phyloP scores from a whole-genome alignment of 2,113 vertebrate genomes.

The Tiliqua scincoides region DNA sequence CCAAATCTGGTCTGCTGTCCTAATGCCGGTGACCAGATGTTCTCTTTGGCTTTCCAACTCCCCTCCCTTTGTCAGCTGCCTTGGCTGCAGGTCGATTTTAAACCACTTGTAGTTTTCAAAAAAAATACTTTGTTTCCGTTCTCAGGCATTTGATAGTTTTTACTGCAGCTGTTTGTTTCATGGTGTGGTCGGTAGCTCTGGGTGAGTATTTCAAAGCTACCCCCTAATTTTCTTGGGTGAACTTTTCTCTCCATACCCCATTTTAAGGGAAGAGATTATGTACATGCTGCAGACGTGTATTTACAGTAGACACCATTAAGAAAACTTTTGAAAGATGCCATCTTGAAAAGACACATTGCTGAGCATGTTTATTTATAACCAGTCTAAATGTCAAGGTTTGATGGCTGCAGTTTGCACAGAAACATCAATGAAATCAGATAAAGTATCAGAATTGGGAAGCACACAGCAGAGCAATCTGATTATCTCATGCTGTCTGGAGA shows the following conservation, averaged over 20 bases:
- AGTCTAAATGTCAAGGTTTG: neutral
- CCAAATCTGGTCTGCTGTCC: slow-evolving; percentile 14
- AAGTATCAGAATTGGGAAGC: neutral
- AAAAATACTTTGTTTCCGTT: slow-evolving; percentile 53
- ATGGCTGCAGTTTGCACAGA: neutral
- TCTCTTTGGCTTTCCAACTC: slow-evolving; percentile 20
- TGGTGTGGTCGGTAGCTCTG: neutral
- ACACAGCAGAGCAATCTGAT: neutral
- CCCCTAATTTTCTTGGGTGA: neutral
- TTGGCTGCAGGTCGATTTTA: neutral
- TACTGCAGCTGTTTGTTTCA: slow-evolving; percentile 50
- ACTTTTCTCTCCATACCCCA: fast-evolving
- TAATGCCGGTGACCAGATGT: neutral
- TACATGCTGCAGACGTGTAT: neutral
- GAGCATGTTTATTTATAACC: slow-evolving; percentile 7
- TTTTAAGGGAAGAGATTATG: neutral
- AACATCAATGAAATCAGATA: neutral
- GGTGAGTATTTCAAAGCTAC: neutral
- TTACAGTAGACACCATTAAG: slow-evolving; percentile 12
- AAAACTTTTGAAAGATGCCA: neutral
- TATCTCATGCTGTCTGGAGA: neutral
- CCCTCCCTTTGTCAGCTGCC: slow-evolving; percentile 40
- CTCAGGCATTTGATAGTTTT: slow-evolving; percentile 55
- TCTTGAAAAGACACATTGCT: slow-evolving; percentile 27
- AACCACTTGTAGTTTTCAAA: slow-evolving; percentile 49